These are phyloP conservation scores for Sepioteuthis lessoniana DNA, from an alignment of 2,888 invertebrate genomes.

Conservation along the genomic window DNA sequence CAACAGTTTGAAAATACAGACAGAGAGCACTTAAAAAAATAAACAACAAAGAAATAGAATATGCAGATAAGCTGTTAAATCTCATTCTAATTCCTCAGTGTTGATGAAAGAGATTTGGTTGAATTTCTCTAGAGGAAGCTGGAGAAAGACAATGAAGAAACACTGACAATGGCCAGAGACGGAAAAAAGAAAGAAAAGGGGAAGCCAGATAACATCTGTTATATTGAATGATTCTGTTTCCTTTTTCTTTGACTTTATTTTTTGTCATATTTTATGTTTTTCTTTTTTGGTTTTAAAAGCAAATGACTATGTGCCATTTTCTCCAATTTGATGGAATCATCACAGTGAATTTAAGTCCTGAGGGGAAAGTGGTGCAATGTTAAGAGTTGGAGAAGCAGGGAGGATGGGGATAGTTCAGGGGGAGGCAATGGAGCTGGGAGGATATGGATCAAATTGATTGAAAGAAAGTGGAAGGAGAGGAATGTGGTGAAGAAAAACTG, in stretches of 20 bases:
- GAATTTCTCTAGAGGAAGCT: slow-evolving; percentile 9
- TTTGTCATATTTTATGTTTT: neutral
- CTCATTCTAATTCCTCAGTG: neutral
- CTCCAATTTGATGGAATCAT: slow-evolving; percentile 7
- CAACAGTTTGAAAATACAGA: neutral
- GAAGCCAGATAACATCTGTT: no score
- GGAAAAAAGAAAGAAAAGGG: neutral
- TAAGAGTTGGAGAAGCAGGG: neutral
- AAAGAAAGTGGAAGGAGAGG: neutral
- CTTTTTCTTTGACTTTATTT: neutral
- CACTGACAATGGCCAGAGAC: neutral
- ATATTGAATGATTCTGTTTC: neutral
- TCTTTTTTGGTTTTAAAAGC: neutral
- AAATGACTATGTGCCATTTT: neutral
- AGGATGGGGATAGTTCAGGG: neutral
- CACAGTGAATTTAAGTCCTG: slow-evolving; percentile 33
- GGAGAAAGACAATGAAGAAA: neutral
- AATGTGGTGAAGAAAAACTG: neutral
- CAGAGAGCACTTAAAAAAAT: neutral
- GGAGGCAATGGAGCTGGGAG: neutral
- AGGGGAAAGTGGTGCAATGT: neutral
- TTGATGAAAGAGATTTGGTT: slow-evolving; percentile 33
- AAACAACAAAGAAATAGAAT: neutral
- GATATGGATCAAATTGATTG: neutral
- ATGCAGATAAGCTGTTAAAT: neutral